Base-by-base conservation (phyloP, 1,140 invertebrate genomes). In the Penaeus chinensis region DNA sequence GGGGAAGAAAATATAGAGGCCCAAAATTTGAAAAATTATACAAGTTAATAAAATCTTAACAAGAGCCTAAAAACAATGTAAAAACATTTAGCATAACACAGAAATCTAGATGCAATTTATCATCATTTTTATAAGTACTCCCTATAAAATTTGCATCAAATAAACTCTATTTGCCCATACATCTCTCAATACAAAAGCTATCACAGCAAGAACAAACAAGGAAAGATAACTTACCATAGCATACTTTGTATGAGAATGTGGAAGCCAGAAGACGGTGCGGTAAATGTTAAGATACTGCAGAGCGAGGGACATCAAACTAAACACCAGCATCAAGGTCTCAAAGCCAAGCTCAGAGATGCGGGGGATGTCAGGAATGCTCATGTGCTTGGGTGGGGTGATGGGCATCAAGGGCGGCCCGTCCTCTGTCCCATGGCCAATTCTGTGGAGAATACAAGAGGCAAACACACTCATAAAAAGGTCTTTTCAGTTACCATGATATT, bases 221-320 rank as follows among this genome's bases (percentile, higher is more conserved):
- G 37, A 61, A 65, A 66, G 32, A 78, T 74, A 32, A 93, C 94
- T 93, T 93, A 98, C 97, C 95, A 99, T 95, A 90, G 96, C 95
- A 93, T 97, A 96, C 90, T 95, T 95, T 89, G 95, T 96, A 91
- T 97, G 95, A 4, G 97, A 98, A 91, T 99, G 95, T 24, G 97
- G 97, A 42, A 99, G 92, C 98, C 98, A 99, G 97, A 97, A 99
- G n/a, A 98, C 96, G 61, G 97, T 98, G 88, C 96, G 95, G 92
- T 99, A 99, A 18, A 99, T 93, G 93, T 99, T 98, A 22, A 99
- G 94, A 92, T 99, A 97, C 93, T 99, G 98, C 27, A 98, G 93
- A 54, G 95, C 95, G 60, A 96, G 94, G 63, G 95, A 92, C 20
- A 96, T 95, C 91, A 96, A 97, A 19, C 96, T 92, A 91, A 96